These are phyloP conservation scores for Meda fulgida DNA, from an alignment of 2,797 vertebrate species.

Conservation along the genomic window DNA sequence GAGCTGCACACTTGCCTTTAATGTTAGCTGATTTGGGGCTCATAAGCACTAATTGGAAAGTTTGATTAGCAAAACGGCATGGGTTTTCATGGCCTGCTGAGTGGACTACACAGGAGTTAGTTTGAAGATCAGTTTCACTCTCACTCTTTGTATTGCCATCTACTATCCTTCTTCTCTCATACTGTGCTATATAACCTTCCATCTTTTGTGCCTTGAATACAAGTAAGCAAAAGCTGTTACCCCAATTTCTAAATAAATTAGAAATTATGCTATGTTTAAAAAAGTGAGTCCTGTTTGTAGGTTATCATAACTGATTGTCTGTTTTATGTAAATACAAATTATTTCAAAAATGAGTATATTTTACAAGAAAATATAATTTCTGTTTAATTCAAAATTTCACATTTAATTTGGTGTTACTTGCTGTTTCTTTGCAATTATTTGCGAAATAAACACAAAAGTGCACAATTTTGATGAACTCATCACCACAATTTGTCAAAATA, in stretches of 20 bases:
- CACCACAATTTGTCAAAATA: not conserved
- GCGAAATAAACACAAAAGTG: not conserved
- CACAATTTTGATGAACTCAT: not conserved
- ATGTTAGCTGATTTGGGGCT: constrained; percentile 56
- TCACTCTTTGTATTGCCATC: constrained; percentile 26
- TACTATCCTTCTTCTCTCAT: constrained; percentile 24
- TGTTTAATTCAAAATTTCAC: not conserved
- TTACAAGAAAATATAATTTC: not conserved
- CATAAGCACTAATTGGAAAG: constrained; percentile 65
- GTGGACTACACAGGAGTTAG: constrained; percentile 41
- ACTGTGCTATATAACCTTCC: not conserved
- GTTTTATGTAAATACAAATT: not conserved
- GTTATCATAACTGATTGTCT: not conserved
- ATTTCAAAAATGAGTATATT: not conserved
- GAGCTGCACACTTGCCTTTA: constrained; percentile 50
- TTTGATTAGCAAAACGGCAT: constrained; percentile 63
- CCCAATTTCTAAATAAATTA: not conserved
- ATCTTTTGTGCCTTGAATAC: not conserved
- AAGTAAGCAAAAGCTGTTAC: not conserved
- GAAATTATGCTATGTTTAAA: not conserved
- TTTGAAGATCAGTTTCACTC: constrained; percentile 57
- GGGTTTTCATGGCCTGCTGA: constrained; percentile 56
- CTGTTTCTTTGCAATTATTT: not conserved
- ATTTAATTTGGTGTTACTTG: not conserved
- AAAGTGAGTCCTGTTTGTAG: not conserved